A percentile compares a stretch with the other conserved stretches of the same genome.
Conservation (phyloP, 1,140 invertebrate species). For the Papilio machaon region DNA sequence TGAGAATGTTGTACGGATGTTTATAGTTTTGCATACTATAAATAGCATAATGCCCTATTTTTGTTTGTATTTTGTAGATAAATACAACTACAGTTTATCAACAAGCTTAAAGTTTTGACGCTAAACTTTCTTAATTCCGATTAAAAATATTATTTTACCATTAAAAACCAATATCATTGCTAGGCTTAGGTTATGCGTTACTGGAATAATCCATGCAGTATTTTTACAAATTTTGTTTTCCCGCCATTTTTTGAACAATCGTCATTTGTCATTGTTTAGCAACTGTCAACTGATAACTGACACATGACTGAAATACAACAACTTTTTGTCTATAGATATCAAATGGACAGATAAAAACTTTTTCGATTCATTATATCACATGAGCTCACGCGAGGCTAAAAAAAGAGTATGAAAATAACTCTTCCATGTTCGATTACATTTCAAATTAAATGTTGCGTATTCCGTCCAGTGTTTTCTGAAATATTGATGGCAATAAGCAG, state of each 20-base stretch:
- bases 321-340: neutral
- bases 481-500: slow-evolving; percentile 6
- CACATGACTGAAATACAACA: neutral
- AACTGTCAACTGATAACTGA: neutral
- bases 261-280: slow-evolving; percentile 1
- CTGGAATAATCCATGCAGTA: neutral
- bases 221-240: neutral
- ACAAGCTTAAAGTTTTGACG: too few relatives aligned
- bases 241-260: neutral
- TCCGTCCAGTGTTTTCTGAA: neutral
- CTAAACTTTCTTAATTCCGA: too few relatives aligned
- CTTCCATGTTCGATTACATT: slow-evolving; percentile 29
- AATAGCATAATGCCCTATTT: neutral
- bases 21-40: neutral
- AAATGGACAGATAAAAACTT: slow-evolving; percentile 14
- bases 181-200: too few relatives aligned
- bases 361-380: slow-evolving; percentile 22
- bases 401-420: slow-evolving; percentile 1
- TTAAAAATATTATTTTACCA: too few relatives aligned
- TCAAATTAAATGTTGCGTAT: slow-evolving; percentile 36
- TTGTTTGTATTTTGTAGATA: neutral
- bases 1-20: neutral
- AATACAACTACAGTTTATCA: neutral
- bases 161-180: too few relatives aligned
- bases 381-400: neutral